Base-by-base conservation (phyloP, 1,140 invertebrate species). In the Rhyacophila brunnea region DNA sequence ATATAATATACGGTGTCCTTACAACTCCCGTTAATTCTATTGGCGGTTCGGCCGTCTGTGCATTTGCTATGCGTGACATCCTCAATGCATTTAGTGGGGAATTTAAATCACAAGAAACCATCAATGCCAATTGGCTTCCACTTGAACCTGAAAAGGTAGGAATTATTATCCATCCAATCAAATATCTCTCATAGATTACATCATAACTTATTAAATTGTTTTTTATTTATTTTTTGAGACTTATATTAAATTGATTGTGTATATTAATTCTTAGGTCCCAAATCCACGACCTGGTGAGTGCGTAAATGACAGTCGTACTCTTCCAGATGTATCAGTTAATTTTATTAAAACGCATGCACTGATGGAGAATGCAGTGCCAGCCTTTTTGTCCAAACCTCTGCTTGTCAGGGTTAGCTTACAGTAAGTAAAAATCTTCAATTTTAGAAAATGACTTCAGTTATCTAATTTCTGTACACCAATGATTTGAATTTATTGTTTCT, bases 271-370 rank as follows among this genome's bases (percentile, higher is more conserved):
- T 52, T 44, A 60, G 62, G 86, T 93, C 35, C 92, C 92, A 1
- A 84, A 89, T 58, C 90, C 90, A 1, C 80, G 90, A 64, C 92
- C 91, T 1, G 92, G 91, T 9, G 85, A 91, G 66, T 99, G 96
- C 75, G 91, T 92, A 1, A 92, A 92, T 67, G 92, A 98, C 71
- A 96, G 93, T 18, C 82, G 91, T 52, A 89, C 87, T 3, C 80
- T 98, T 36, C 86, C 90, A 5, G 94, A 96, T 70, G 84, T 87
- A 19, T 88, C 89, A 3, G 87, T 98, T 0, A 96, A 95, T 74
- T 99, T 99, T 73, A 90, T 98, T 62, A 95, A 95, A 71, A 87
- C 88, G n/a, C 95, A 99, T 81, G 89, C 96, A 0, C 78, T 99
- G 19, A 98, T 99, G 95, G 93, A 98, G 75, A 85, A 88, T 68